Percentiles rank a stretch among this genome's conserved stretches.
Conservation (phyloP, 2,113 vertebrate species). For the Microtus pennsylvanicus region DNA sequence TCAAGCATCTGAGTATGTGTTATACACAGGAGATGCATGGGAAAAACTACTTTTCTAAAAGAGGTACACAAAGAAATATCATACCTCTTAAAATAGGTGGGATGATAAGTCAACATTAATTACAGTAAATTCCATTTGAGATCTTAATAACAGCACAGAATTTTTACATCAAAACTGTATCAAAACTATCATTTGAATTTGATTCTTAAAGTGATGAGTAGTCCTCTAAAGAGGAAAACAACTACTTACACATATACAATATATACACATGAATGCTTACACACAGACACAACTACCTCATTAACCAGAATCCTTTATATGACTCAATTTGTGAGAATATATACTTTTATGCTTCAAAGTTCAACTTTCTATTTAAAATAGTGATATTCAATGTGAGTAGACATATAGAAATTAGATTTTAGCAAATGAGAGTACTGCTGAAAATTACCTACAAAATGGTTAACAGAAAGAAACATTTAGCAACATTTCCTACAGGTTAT, state of each 20-base stretch:
- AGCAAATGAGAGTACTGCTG: conserved; percentile 40
- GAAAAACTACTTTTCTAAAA: conserved; percentile 73
- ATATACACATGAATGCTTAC: conserved; percentile 78
- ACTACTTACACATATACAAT: conserved; percentile 71
- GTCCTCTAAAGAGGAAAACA: conserved; percentile 62
- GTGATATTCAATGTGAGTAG: conserved; percentile 42
- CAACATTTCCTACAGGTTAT: not conserved
- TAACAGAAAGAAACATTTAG: not conserved
- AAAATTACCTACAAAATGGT: conserved; percentile 55
- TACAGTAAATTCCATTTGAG: conserved; percentile 62
- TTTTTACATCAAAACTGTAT: conserved; percentile 56
- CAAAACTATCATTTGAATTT: conserved; percentile 64
- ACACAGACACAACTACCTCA: conserved; percentile 72
- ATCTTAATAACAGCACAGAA: conserved; percentile 57
- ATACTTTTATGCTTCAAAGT: conserved; percentile 73
- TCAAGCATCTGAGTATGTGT: conserved; percentile 71
- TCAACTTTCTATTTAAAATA: conserved; percentile 72
- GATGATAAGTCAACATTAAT: conserved; percentile 77
- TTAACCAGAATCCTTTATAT: conserved; percentile 47
- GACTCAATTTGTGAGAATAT: conserved; percentile 45
- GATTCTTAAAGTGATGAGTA: conserved; percentile 51
- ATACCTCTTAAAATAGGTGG: conserved; percentile 71
- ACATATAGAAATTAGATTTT: conserved; percentile 52
- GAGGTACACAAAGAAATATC: conserved; percentile 62
- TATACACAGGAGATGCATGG: conserved; percentile 69